Percentiles rank a stretch among this genome's conserved stretches.
These are phyloP conservation scores for Papilio polytes DNA, from an alignment of 1,140 invertebrate genomes.

Conservation along the genomic window DNA sequence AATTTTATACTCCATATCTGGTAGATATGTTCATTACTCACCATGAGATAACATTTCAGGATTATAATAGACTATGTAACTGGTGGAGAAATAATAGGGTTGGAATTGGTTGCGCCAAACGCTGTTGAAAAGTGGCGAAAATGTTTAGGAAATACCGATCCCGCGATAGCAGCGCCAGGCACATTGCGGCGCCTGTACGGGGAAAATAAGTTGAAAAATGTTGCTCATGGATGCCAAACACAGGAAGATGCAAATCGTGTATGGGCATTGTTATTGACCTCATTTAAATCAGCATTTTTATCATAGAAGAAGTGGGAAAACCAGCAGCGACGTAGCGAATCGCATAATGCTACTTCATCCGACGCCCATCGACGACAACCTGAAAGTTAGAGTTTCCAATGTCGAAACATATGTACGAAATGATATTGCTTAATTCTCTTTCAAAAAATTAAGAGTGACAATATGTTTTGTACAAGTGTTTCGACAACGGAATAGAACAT, in stretches of 20 bases:
- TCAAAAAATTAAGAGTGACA: no score
- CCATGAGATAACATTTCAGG: slow-evolving; percentile 45
- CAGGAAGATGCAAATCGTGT: slow-evolving; percentile 80
- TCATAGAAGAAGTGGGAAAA: neutral
- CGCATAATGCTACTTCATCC: no score
- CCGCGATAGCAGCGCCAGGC: slow-evolving; percentile 83
- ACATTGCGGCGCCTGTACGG: slow-evolving; percentile 89
- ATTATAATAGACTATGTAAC: slow-evolving; percentile 87
- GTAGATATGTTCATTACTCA: neutral
- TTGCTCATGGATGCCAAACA: slow-evolving; percentile 86
- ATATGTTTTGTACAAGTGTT: no score
- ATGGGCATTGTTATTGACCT: neutral
- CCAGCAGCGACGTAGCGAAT: no score
- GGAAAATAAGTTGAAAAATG: slow-evolving; percentile 89
- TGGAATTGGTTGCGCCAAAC: slow-evolving; percentile 91
- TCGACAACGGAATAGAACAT: no score
- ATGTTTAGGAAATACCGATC: slow-evolving; percentile 88
- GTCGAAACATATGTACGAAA: no score
- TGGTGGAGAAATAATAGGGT: slow-evolving; percentile 89
- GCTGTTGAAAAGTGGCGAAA: slow-evolving; percentile 86
- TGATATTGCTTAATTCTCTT: no score
- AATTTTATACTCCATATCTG: no score
- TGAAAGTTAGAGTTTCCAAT: no score
- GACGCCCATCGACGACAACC: no score
- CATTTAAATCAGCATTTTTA: neutral